These are phyloP conservation scores for Bubo blakistoni DNA, from an alignment of 2,113 vertebrate genomes.

Conservation along the genomic window DNA sequence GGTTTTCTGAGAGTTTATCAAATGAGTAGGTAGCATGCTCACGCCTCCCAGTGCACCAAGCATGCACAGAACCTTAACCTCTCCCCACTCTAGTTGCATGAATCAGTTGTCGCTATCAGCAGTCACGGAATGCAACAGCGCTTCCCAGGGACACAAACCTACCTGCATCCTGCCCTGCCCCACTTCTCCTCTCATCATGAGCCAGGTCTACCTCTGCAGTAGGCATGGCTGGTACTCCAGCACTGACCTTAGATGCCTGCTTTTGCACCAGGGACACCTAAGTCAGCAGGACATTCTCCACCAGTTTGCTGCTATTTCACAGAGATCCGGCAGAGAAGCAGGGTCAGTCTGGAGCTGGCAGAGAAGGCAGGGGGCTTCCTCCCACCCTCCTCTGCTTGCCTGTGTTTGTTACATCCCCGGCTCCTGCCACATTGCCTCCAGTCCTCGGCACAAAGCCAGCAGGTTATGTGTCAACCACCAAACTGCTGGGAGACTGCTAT, in stretches of 20 bases:
- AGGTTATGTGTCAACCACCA: background rate
- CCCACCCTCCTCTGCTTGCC: background rate
- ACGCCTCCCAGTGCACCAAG: fast-evolving
- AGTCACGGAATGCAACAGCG: too few relatives aligned
- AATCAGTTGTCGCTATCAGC: background rate
- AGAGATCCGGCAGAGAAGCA: background rate
- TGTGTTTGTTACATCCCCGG: background rate
- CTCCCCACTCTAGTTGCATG: background rate
- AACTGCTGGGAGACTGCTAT: background rate
- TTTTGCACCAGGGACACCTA: too few relatives aligned
- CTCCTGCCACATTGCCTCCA: fast-evolving
- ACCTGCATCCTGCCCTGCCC: background rate
- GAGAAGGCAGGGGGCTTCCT: background rate
- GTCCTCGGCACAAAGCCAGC: background rate
- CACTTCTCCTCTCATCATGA: background rate
- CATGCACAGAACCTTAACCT: fast-evolving
- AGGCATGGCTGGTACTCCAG: background rate
- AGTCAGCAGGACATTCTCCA: background rate
- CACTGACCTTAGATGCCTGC: background rate
- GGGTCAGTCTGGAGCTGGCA: background rate
- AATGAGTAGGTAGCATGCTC: fast-evolving
- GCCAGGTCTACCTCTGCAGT: background rate
- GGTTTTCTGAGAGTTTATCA: background rate
- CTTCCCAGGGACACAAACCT: background rate
- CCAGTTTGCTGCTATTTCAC: background rate